Base-by-base conservation (phyloP, 1,140 invertebrate species). In the Meloidogyne hapla region DNA sequence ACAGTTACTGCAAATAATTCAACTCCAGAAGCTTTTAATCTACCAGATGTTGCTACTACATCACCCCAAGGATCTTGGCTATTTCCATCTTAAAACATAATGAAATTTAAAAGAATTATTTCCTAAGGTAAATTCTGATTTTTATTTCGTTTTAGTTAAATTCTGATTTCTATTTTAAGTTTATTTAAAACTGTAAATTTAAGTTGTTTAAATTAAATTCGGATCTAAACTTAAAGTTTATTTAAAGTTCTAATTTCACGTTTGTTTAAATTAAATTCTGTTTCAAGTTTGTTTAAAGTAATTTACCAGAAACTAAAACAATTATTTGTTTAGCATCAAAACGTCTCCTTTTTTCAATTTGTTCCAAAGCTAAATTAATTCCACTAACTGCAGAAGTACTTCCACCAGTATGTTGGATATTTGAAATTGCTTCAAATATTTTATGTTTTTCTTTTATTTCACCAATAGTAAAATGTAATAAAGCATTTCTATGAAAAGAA, bases 1-100 rank as follows among this genome's bases (percentile, higher is more conserved):
- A 84, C 80, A 28, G 83, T 85, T 6, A 82, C 63, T 13, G 80
- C 76, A 64, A 82, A 82, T 13, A 81, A 81, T 48, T 83, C 83
- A 48, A 74, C 78, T 13, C 77, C 71, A 13, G 74, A 48, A 28
- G 68, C 48, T n/a, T 81, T 2, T 23, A 83, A 66, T 9, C 75
- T 13, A 26, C 77, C 68, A 26, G 82, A 78, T 10, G 83, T 74
- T 28, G 65, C 42, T 8, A 83, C 18, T 21, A 83, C 81, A 38
- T 82, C 69, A 13, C 82, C 76, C 83, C 80, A 85, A 18, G 67
- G 63, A 45, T 82, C 83, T 45, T 83, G 80, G 67, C 74, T 80
- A 45, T 79, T 82, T 25, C 71, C 63, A 78, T 56, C 48, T 56
- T 56, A 8, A 48, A 33, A 33, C n/a, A 63, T 25, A 28, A 67